These are phyloP conservation scores for Drosophila santomea DNA, from an alignment of 1,140 invertebrate genomes.

Conservation along the genomic window DNA sequence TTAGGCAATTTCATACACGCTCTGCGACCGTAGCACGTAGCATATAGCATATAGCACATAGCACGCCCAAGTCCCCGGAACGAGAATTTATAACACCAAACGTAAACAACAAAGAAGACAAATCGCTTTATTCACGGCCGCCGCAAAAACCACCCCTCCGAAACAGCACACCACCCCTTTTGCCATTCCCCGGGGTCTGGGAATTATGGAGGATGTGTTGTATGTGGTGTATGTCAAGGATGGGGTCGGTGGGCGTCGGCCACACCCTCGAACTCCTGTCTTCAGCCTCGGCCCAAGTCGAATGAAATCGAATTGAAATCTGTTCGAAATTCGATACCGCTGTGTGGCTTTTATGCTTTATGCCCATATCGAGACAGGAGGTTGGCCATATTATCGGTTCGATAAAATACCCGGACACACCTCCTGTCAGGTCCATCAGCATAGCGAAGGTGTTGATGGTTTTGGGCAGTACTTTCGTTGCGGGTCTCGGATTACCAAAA, in stretches of 20 bases:
- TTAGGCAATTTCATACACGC: constrained; percentile 75
- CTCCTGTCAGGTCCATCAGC: constrained; percentile 10
- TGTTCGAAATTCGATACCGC: constrained; percentile 79
- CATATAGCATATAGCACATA: not conserved
- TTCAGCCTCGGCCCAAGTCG: constrained; percentile 48
- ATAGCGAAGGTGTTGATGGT: constrained; percentile 13
- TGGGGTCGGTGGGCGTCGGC: constrained; percentile 6
- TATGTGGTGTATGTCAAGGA: constrained; percentile 34
- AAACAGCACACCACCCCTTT: constrained; percentile 56
- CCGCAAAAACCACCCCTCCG: constrained; percentile 67
- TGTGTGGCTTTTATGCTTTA: constrained; percentile 36
- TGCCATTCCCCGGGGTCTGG: constrained; percentile 19
- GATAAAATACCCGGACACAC: constrained; percentile 27
- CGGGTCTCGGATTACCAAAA: not conserved
- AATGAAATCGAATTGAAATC: constrained; percentile 83
- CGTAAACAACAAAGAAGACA: constrained; percentile 81
- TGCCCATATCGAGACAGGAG: constrained; percentile 3
- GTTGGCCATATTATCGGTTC: constrained; percentile 37
- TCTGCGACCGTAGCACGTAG: constrained; percentile 27
- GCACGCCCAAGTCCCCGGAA: constrained; percentile 52
- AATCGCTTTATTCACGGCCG: constrained; percentile 79
- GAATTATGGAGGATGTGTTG: constrained; percentile 20
- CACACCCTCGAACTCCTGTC: constrained; percentile 22
- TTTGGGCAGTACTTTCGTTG: not conserved
- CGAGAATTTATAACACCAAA: constrained; percentile 81